These are phyloP conservation scores for Silurus lanzhouensis DNA, from an alignment of 2,797 vertebrate species.

Conservation along the genomic window DNA sequence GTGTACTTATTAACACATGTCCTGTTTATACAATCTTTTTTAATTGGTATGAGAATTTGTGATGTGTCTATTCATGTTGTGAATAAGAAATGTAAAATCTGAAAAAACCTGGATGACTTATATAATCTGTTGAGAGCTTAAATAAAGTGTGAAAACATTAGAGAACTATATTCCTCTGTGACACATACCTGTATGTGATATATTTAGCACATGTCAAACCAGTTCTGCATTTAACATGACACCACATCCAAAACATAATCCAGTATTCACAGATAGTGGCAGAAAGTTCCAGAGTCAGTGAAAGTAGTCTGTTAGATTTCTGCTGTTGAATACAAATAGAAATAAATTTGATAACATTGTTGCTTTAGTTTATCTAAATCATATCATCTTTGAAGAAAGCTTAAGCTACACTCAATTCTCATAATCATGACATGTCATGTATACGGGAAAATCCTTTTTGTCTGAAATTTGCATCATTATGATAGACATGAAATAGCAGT, in stretches of 20 bases:
- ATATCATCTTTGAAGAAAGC: background rate
- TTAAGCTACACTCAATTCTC: background rate
- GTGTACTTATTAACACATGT: background rate
- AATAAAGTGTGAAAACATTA: background rate
- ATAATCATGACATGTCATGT: background rate
- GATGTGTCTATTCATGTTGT: background rate
- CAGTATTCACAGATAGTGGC: background rate
- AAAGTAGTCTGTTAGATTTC: background rate
- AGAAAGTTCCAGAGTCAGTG: background rate
- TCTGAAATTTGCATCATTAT: too few relatives aligned
- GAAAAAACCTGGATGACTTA: background rate
- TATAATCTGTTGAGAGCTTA: too few relatives aligned
- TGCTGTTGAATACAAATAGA: background rate
- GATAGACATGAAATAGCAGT: background rate
- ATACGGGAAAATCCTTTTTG: too few relatives aligned
- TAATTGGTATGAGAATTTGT: background rate
- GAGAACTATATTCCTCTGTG: background rate
- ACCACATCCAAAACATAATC: background rate
- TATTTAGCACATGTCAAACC: background rate
- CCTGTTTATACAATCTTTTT: background rate
- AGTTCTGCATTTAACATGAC: background rate
- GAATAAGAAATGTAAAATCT: background rate
- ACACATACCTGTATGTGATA: background rate
- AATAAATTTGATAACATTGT: background rate
- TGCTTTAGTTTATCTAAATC: background rate